Conservation (phyloP, 2,888 invertebrate species). For the Nephrotoma appendiculata region DNA sequence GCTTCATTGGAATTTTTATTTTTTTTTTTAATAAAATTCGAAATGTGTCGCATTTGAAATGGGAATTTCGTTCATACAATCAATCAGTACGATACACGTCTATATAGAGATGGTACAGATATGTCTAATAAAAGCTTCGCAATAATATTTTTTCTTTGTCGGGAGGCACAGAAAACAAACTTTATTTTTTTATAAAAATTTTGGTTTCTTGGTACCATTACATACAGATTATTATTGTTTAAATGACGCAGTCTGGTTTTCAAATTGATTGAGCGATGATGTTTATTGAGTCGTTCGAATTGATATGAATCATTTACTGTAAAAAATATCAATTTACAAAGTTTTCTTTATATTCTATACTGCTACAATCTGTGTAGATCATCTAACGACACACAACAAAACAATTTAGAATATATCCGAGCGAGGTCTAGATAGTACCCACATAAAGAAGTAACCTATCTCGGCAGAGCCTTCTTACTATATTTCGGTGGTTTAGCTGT, state of each 20-base stretch:
- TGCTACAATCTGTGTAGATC: too few species aligned
- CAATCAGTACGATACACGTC: not conserved
- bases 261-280: not conserved
- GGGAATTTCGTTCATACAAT: not conserved
- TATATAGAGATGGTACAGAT: not conserved
- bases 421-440: too few species aligned
- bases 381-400: too few species aligned
- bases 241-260: not conserved
- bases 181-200: not conserved
- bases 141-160: not conserved
- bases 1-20: not conserved
- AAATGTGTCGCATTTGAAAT: not conserved
- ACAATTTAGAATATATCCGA: too few species aligned
- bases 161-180: not conserved
- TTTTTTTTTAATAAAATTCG: not conserved
- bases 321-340: not conserved
- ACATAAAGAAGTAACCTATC: too few species aligned
- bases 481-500: too few species aligned
- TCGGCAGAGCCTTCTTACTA: too few species aligned
- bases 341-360: not conserved
- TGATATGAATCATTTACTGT: not conserved
- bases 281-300: not conserved
- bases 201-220: not conserved
- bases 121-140: not conserved
- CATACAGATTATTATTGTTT: not conserved